phyloP scores from a whole-genome alignment of 1,140 invertebrate species.

The Homarus americanus region DNA sequence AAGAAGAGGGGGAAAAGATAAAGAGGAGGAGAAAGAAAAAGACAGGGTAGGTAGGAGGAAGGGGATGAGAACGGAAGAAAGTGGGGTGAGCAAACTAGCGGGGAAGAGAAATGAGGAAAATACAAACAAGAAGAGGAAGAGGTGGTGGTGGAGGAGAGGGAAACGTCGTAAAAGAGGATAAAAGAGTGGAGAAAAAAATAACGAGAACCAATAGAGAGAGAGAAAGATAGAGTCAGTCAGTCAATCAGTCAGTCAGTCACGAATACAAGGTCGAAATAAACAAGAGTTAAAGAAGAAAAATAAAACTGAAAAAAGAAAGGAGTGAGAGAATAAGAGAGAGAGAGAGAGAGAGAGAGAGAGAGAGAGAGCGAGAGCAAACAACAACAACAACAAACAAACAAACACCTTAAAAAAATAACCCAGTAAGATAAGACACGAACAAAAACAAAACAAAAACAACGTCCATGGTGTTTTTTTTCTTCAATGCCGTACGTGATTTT shows the following conservation, averaged over 20 bases:
- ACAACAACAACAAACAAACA: background rate
- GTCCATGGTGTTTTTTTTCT: too few relatives aligned
- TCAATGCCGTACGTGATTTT: too few relatives aligned
- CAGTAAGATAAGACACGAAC: too few relatives aligned
- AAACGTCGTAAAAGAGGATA: too few relatives aligned
- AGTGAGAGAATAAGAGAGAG: background rate
- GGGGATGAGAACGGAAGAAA: background rate
- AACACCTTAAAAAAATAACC: background rate
- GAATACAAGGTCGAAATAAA: too few relatives aligned
- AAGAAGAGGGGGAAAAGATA: background rate
- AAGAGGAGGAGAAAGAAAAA: background rate
- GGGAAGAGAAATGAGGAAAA: background rate
- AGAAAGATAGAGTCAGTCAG: constrained; percentile 11
- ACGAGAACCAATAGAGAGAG: background rate
- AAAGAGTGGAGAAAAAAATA: background rate
- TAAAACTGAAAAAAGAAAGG: too few relatives aligned
- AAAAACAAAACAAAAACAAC: too few relatives aligned
- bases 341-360: constrained; percentile 36
- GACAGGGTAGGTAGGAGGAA: background rate
- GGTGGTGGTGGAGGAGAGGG: too few relatives aligned
- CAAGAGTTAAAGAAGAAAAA: too few relatives aligned
- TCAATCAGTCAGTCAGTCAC: background rate
- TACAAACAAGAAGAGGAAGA: background rate
- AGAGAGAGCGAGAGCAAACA: background rate
- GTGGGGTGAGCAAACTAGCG: too few relatives aligned